phyloP scores from a whole-genome alignment of 2,888 invertebrate genomes.

The Ochropacha duplaris region DNA sequence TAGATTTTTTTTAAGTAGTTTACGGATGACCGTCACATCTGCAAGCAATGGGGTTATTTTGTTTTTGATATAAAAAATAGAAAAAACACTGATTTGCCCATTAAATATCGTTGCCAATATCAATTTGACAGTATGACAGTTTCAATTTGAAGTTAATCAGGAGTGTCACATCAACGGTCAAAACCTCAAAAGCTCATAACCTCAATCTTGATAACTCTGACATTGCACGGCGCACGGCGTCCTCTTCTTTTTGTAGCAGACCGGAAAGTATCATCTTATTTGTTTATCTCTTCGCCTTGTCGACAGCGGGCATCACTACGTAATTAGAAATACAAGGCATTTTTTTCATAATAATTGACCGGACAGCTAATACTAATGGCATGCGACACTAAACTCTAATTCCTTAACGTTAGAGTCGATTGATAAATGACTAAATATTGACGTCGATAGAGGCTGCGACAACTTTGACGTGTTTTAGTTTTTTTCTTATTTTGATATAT shows the following conservation, averaged over 20 bases:
- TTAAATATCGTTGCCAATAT: not conserved
- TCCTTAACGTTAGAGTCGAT: rapidly evolving
- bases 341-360: conserved; percentile 75
- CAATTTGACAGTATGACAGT: not conserved
- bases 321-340: conserved; percentile 75
- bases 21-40: no score
- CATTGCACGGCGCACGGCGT: conserved; percentile 40
- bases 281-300: conserved; percentile 73
- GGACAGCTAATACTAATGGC: conserved; percentile 30
- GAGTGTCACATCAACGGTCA: conserved; percentile 14
- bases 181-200: conserved; percentile 35
- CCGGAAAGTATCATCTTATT: conserved; percentile 75
- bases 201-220: conserved; percentile 46
- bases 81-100: not conserved
- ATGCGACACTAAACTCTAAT: conserved; percentile 22
- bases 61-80: no score
- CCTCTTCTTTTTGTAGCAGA: conserved; percentile 27
- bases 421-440: conserved; percentile 9
- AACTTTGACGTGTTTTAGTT: conserved; percentile 46
- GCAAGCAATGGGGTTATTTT: no score
- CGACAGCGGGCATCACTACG: conserved; percentile 69
- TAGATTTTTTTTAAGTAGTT: no score
- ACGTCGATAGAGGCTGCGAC: conserved; percentile 39
- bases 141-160: conserved; percentile 16
- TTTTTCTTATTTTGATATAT: conserved; percentile 55